A percentile compares a stretch with the other conserved stretches of the same genome.
phyloP scores from a whole-genome alignment of 2,113 vertebrate genomes.

The Copsychus sechellarum region DNA sequence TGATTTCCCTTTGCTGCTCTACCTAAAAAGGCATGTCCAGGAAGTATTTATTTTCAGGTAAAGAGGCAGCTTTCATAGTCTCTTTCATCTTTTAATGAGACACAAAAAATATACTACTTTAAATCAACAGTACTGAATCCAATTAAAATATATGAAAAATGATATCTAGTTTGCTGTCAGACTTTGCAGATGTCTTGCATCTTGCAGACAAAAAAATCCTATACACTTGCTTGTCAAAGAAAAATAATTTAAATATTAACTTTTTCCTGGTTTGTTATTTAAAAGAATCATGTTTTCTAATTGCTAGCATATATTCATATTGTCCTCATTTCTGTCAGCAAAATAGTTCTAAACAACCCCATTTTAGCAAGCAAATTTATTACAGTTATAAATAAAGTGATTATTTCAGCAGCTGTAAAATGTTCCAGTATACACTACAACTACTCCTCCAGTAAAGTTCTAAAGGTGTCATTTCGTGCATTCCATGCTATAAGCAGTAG shows the following conservation, averaged over 20 bases:
- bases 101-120: not conserved
- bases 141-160: not conserved
- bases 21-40: not conserved
- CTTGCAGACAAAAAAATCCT: not conserved
- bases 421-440: not conserved
- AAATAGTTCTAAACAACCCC: slow-evolving; percentile 21
- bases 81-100: slow-evolving; percentile 53
- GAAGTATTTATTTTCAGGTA: slow-evolving; percentile 55
- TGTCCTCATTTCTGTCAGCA: slow-evolving; percentile 40
- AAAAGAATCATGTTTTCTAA: slow-evolving; percentile 21
- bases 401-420: slow-evolving; percentile 27
- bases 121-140: not conserved
- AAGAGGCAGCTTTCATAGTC: not conserved
- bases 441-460: not conserved
- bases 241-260: slow-evolving; percentile 48
- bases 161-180: not conserved
- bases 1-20: not conserved
- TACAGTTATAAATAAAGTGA: slow-evolving; percentile 44
- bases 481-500: not conserved
- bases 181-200: not conserved
- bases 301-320: slow-evolving; percentile 25
- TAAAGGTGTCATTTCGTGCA: not conserved
- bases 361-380: slow-evolving; percentile 44
- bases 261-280: slow-evolving; percentile 25
- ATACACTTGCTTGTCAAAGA: slow-evolving; percentile 16